Evolutionary conservation across 2,888 invertebrate genomes (phyloP), one percentile per base, ranked within the genome.

Genomic region (Drosophila paranaensis): DNA sequence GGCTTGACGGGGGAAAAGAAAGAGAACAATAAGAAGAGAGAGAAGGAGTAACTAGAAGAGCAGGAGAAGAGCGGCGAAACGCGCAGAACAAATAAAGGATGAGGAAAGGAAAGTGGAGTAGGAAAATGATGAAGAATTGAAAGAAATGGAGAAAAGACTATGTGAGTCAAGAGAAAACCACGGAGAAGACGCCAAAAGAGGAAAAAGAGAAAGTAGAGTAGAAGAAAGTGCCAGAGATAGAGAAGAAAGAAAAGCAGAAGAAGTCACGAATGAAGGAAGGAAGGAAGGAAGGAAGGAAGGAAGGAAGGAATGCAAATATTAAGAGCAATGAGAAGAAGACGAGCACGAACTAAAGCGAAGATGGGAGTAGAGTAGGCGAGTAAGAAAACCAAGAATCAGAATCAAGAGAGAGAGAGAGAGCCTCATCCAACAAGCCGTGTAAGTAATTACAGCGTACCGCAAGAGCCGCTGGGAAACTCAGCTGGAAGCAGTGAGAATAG

Each of bases 401-500:
- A 10, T 2, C 10, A 30, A 30, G 14, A 25, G 37, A 9, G 20
- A 20, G 20, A 20, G 20, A 20, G 20, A 20, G 20, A 20, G 25
- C 8, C 14, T 25, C 39, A 20, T 40, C 45, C 33, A 10, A 60
- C n/a, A 27, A 10, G 6, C 11, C 25, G 57, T 55, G 55, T 50
- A 48, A 54, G 64, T n/a, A 16, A 27, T 37, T 46, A 9, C 20
- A 2, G n/a, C 45, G 13, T 20, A 13, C 16, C 0, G 5, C 13
- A n/a, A 56, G 20, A 46, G 20, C 43, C 45, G 55, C 10, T 5
- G n/a, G 30, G 30, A 43, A 66, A 13, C 39, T 54, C 37, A 6
- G 8, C 30, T 46, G 14, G 66, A n/a, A 33, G 39, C 30, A 33
- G 35, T n/a, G 14, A 53, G 43, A 51, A 51, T 39, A 63, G 43